phyloP scores from a whole-genome alignment of 1,140 invertebrate species.

The Bombus soroeensis region DNA sequence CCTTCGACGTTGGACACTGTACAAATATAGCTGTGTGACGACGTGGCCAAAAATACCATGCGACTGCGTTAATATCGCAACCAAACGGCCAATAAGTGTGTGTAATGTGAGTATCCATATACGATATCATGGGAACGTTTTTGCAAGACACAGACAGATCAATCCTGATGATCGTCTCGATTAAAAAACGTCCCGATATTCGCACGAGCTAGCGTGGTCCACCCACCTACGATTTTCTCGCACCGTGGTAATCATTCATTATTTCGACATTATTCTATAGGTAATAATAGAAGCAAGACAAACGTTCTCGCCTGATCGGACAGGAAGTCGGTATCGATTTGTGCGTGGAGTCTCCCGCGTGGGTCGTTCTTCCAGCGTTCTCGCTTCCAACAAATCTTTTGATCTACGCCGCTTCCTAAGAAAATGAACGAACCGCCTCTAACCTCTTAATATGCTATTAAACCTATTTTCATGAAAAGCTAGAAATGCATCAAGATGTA shows the following conservation, averaged over 20 bases:
- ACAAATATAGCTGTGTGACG: not conserved
- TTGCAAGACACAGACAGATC: not conserved
- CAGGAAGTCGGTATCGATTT: constrained; percentile 28
- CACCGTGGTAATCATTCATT: constrained; percentile 25
- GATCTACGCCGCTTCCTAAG: not conserved
- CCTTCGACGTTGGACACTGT: not conserved
- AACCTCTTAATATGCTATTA: no score
- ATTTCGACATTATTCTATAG: constrained; percentile 31
- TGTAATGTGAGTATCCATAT: not conserved
- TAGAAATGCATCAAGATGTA: no score
- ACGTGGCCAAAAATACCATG: not conserved
- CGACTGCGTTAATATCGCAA: not conserved
- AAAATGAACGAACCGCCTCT: not conserved
- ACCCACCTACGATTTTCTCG: constrained; percentile 31
- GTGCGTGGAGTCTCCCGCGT: not conserved
- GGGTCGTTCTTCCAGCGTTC: not conserved
- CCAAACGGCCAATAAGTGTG: not conserved
- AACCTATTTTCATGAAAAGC: not conserved
- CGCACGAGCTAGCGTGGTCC: constrained; percentile 18
- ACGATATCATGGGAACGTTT: not conserved
- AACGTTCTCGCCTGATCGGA: not conserved
- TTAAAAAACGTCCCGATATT: constrained; percentile 37
- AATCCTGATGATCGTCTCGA: constrained; percentile 5
- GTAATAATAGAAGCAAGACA: constrained; percentile 18
- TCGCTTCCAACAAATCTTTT: not conserved